A percentile compares a stretch with the other conserved stretches of the same genome.
Conservation (phyloP, 2,113 vertebrate genomes). For the Puntigrus tetrazona region DNA sequence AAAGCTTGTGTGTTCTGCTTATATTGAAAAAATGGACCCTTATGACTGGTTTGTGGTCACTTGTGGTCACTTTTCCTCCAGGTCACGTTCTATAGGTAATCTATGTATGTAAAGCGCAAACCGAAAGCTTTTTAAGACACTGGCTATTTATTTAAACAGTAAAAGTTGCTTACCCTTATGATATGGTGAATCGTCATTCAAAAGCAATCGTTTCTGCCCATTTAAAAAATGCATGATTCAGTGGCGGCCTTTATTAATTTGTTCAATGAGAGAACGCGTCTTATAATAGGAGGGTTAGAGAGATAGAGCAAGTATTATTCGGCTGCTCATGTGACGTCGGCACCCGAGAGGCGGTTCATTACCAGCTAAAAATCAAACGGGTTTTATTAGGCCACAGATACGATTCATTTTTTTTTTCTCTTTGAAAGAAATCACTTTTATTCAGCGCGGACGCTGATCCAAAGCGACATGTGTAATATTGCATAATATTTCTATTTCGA, state of each 20-base stretch:
- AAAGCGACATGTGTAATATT: neutral
- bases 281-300: neutral
- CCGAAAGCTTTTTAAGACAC: neutral
- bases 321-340: neutral
- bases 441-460: neutral
- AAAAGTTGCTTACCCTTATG: neutral
- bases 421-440: neutral
- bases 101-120: neutral
- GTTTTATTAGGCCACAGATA: neutral
- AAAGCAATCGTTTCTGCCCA: neutral
- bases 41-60: too few species aligned
- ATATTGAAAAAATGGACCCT: too few species aligned
- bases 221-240: neutral
- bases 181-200: neutral
- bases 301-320: neutral
- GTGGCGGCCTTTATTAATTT: neutral
- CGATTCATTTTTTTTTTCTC: neutral
- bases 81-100: neutral
- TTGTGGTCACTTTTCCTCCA: too few species aligned
- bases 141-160: neutral
- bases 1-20: too few species aligned
- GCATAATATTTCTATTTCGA: neutral
- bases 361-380: neutral
- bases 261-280: neutral
- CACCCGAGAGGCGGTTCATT: neutral